Evolutionary conservation across 2,888 invertebrate genomes (phyloP), one percentile per base, ranked within the genome.

Genomic region (Amphipoea oculea): DNA sequence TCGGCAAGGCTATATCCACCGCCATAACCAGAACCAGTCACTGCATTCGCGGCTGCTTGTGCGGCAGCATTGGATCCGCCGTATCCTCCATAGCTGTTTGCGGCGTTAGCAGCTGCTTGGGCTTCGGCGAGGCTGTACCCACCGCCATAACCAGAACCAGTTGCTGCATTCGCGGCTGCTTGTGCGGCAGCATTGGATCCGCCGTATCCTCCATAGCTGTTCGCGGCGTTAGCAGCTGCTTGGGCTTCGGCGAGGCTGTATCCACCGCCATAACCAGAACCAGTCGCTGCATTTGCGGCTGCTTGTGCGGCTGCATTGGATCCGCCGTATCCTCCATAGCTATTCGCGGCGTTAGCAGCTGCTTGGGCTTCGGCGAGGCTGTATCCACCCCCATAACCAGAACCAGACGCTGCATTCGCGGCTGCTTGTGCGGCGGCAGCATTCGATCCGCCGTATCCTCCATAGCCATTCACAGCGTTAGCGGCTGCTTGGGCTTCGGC

Each of bases 361-460:
- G 79, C 87, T 74, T 77, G 78, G 0, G 83, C 86, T 0, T 84
- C 68, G 3, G 80, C 84, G 0, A 84, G 75, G 14, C 89, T 85
- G 29, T 85, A 82, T 7, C 88, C 83, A 9, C 65, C 11, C 4
- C 65, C 40, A 36, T 36, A 70, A 11, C 54, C 42, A 4, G n/a
- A 17, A 7, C 57, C 1, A 2, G 54, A 14, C 0, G 0, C 54
- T 1, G 78, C 51, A n/a, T 81, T 84, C 0, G 85, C 69, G 4
- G 81, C 78, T 2, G 83, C 68, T 48, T 68, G 68, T 5, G 68
- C 20, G 11, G 68, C 20, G 11, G 68, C 68, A 0, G 29, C 48
- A 20, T 29, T 68, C 0, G 45, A 68, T 29, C 67, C 45, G 0
- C 48, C 29, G 3, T 48, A 45, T 29, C 29, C 45, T 1, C 68